Evolutionary conservation across 2,113 vertebrate species (phyloP).

Genomic region (Oncorhynchus keta): DNA sequence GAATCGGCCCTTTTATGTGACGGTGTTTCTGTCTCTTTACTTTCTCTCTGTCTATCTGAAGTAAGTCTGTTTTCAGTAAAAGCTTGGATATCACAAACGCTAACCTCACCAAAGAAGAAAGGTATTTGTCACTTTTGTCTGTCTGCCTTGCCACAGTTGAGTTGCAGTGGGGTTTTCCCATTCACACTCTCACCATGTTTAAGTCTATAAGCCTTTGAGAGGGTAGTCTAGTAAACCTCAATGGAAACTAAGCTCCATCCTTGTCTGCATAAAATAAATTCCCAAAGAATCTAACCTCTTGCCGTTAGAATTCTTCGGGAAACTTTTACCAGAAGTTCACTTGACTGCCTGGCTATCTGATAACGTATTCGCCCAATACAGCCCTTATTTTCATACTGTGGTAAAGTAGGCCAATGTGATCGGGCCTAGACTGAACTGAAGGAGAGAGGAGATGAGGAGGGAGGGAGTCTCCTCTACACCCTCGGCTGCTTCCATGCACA

Average conservation of each 20-base stretch:
- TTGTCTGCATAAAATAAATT: no score
- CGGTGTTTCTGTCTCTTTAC: slow-evolving; percentile 53
- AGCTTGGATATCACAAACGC: slow-evolving; percentile 99
- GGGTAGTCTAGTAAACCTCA: no score
- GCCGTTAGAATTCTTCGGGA: no score
- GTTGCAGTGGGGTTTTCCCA: not conserved
- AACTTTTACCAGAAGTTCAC: no score
- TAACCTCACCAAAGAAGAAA: slow-evolving; percentile 96
- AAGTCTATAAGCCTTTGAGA: not conserved
- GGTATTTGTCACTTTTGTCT: slow-evolving; percentile 80
- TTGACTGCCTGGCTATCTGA: no score
- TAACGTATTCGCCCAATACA: no score
- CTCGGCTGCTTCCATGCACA: not conserved
- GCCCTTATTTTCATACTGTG: not conserved
- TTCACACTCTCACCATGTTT: not conserved
- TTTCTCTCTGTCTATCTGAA: slow-evolving; percentile 56
- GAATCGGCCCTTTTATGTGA: slow-evolving; percentile 45
- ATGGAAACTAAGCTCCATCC: no score
- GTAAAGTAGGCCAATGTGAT: not conserved
- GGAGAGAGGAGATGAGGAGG: not conserved
- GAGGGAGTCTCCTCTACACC: not conserved
- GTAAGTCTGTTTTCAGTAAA: slow-evolving; percentile 90
- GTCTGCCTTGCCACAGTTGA: slow-evolving; percentile 3
- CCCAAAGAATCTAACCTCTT: no score
- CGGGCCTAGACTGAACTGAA: not conserved